Base-by-base conservation (phyloP, 1,140 invertebrate species). In the Eueides isabella region DNA sequence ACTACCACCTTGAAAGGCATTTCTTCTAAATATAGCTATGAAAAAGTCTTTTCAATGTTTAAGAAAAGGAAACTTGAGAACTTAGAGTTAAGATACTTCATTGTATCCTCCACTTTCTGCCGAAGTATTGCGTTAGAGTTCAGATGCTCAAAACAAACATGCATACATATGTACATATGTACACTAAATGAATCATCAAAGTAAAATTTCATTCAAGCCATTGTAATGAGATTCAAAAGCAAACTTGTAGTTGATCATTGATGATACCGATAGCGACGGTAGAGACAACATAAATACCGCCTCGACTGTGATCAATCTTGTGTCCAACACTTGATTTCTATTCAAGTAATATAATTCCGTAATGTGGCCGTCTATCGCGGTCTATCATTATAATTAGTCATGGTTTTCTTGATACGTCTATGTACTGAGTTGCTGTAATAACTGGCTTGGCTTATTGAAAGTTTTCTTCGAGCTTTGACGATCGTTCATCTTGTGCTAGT, bases 331-430 rank as follows among this genome's bases (percentile, higher is more conserved):
- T 64, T 69, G 72, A 55, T 69, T 74, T 74, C 72, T 74, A 74
- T 74, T 73, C 41, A 44, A 44, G 38, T 74, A 67, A 74, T 64
- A 74, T 44, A 61, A 74, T 74, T 64, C 72, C 16, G 66, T 74
- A 74, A 64, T 61, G 72, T 30, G 66, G 66, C 61, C 55, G 35
- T 26, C 41, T 64, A 61, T 68, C 38, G 29, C 41, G 44, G 26
- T 64, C 61, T 69, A 74, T 69, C 72, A 74, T 69, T 73, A 74
- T 69, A 74, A 74, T 74, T 74, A 69, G 72, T 68, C 61, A 74
- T 30, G 72, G 72, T 61, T 28, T 30, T 48, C 55, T 67, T 35
- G 65, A 68, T 61, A 38, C 35, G 12, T 38, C 14, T 14, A 35
- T 41, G 55, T 63, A 55, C 55, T 67, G 63, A 48, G 61, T 41